Percentiles rank a stretch among this genome's conserved stretches.
phyloP scores from a whole-genome alignment of 2,113 vertebrate genomes.

The Lophius piscatorius region DNA sequence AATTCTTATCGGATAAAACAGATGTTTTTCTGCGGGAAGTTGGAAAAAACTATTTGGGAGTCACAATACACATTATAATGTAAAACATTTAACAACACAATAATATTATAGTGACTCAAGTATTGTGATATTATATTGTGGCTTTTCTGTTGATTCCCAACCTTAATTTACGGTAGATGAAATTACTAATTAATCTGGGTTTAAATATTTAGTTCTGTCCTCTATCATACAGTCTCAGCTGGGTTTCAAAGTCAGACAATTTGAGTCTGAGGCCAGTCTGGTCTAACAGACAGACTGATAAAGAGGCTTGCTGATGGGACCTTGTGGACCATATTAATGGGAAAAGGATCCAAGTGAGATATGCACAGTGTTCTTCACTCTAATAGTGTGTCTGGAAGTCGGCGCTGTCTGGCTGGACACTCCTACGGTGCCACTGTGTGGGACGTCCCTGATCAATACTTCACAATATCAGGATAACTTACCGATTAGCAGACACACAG shows the following conservation, averaged over 20 bases:
- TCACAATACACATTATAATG: too few relatives aligned
- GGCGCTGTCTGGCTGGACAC: slow-evolving; percentile 28
- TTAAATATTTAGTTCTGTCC: slow-evolving; percentile 17
- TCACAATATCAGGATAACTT: slow-evolving; percentile 31
- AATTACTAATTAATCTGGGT: slow-evolving; percentile 17
- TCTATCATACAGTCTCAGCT: background rate
- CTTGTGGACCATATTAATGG: slow-evolving; percentile 50
- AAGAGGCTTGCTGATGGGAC: slow-evolving; percentile 49
- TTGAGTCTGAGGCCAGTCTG: slow-evolving; percentile 34
- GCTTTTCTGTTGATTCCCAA: too few relatives aligned
- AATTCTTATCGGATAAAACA: too few relatives aligned
- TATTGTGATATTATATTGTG: too few relatives aligned
- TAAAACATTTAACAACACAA: too few relatives aligned
- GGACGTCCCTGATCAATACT: slow-evolving; percentile 52
- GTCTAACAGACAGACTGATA: slow-evolving; percentile 56
- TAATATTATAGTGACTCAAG: too few relatives aligned
- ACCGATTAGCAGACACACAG: slow-evolving; percentile 36
- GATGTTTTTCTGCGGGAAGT: too few relatives aligned
- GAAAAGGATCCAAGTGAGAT: slow-evolving; percentile 26
- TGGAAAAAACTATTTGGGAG: too few relatives aligned
- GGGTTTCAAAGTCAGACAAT: background rate
- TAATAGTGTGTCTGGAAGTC: slow-evolving; percentile 17
- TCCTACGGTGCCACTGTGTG: slow-evolving; percentile 28
- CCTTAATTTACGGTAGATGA: too few relatives aligned
- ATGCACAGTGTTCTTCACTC: slow-evolving; percentile 37